These are phyloP conservation scores for Heliconius himera DNA, from an alignment of 1,140 invertebrate genomes.

Conservation along the genomic window DNA sequence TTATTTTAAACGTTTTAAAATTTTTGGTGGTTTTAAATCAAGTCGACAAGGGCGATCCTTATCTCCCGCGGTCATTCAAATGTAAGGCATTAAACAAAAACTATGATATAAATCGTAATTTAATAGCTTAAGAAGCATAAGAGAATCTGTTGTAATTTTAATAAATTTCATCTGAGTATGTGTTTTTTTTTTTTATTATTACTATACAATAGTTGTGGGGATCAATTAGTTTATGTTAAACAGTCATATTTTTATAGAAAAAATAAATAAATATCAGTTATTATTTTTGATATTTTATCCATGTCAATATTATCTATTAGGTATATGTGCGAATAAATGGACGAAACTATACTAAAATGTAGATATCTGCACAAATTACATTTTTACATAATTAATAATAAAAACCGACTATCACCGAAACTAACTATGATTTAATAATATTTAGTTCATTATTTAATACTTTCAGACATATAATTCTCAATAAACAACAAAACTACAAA, in stretches of 20 bases:
- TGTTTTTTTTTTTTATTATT: background rate
- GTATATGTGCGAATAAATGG: no score
- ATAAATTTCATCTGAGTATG: conserved; percentile 13
- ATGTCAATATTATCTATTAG: no score
- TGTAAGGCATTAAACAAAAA: conserved; percentile 39
- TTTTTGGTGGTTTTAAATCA: conserved; percentile 35
- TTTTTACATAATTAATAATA: no score
- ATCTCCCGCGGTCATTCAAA: conserved; percentile 37
- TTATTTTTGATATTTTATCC: no score
- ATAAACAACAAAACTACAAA: background rate
- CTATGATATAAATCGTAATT: conserved; percentile 39
- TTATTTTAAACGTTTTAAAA: conserved; percentile 30
- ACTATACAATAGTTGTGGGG: background rate
- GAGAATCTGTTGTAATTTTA: conserved; percentile 22
- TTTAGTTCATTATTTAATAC: background rate
- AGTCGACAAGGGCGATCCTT: conserved; percentile 39
- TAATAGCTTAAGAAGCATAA: conserved; percentile 32
- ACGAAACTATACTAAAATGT: no score
- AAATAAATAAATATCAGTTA: background rate
- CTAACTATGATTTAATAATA: background rate
- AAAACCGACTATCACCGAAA: no score
- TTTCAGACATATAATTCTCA: background rate
- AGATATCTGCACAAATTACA: no score
- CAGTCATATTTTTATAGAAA: background rate
- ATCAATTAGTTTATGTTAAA: background rate